Percentiles rank a stretch among this genome's conserved stretches.
Evolutionary conservation across 2,113 vertebrate genomes (phyloP).

Genomic region (Nothocercus julius): DNA sequence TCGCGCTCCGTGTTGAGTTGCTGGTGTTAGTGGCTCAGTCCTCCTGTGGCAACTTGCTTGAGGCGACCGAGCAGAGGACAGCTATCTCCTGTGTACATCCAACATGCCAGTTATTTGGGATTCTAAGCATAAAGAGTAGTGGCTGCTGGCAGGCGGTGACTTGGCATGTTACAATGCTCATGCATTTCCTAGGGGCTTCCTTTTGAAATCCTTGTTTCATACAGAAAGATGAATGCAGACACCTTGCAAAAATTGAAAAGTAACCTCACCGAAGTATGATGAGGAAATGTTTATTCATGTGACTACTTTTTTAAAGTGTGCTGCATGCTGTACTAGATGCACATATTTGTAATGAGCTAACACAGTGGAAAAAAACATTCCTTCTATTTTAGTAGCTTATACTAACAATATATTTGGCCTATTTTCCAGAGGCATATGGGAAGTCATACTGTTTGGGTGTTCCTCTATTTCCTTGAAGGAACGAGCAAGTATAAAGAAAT

Average conservation of each 20-base stretch:
- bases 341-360: background rate
- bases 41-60: background rate
- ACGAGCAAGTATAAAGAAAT: background rate
- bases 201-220: background rate
- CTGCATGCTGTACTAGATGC: background rate
- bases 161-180: background rate
- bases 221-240: background rate
- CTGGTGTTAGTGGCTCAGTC: background rate
- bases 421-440: background rate
- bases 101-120: background rate
- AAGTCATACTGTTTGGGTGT: background rate
- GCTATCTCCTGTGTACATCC: background rate
- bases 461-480: background rate
- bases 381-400: background rate
- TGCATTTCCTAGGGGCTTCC: background rate
- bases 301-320: background rate
- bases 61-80: background rate
- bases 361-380: background rate
- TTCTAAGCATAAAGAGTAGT: background rate
- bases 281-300: background rate
- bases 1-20: background rate
- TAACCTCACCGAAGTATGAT: background rate
- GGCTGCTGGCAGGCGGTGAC: accelerated
- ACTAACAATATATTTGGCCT: background rate
- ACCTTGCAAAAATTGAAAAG: background rate